A percentile compares a stretch with the other conserved stretches of the same genome.
These are phyloP conservation scores for Tokudaia tokunoshimensis DNA, from an alignment of 2,797 vertebrate genomes.

Conservation along the genomic window DNA sequence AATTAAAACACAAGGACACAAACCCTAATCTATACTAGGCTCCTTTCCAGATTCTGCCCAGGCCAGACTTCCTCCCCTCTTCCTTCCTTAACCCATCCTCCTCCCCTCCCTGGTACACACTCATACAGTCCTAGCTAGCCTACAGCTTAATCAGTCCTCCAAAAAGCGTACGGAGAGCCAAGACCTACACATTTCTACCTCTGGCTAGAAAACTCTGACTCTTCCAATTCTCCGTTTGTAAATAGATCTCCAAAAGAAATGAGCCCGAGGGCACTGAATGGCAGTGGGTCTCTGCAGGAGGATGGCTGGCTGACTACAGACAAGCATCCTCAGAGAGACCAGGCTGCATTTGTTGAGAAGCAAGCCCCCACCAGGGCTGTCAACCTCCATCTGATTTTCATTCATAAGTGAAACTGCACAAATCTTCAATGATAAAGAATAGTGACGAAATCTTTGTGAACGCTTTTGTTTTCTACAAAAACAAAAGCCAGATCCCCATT, in stretches of 20 bases:
- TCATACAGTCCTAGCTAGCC: neutral
- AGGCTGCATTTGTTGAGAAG: neutral
- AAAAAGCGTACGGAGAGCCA: slow-evolving; percentile 39
- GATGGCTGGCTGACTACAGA: neutral
- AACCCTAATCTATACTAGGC: neutral
- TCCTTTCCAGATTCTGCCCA: neutral
- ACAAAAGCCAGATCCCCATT: slow-evolving; percentile 59
- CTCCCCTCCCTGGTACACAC: neutral
- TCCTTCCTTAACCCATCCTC: neutral
- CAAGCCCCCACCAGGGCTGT: slow-evolving; percentile 8
- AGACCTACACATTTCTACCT: slow-evolving; percentile 49
- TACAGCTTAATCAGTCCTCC: slow-evolving; percentile 63
- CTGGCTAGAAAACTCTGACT: slow-evolving; percentile 73
- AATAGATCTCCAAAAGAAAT: slow-evolving; percentile 76
- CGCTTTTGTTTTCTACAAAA: slow-evolving; percentile 66
- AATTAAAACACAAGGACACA: neutral
- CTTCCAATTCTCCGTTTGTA: slow-evolving; percentile 71
- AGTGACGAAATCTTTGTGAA: slow-evolving; percentile 51
- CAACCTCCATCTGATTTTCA: slow-evolving; percentile 71
- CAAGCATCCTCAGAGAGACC: neutral
- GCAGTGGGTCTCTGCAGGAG: neutral
- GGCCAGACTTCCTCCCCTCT: neutral
- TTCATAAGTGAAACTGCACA: slow-evolving; percentile 68
- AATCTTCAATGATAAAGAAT: slow-evolving; percentile 60
- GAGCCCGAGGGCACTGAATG: slow-evolving; percentile 53